These are phyloP conservation scores for Platerodrilus igneus DNA, from an alignment of 2,888 invertebrate genomes.

Conservation along the genomic window DNA sequence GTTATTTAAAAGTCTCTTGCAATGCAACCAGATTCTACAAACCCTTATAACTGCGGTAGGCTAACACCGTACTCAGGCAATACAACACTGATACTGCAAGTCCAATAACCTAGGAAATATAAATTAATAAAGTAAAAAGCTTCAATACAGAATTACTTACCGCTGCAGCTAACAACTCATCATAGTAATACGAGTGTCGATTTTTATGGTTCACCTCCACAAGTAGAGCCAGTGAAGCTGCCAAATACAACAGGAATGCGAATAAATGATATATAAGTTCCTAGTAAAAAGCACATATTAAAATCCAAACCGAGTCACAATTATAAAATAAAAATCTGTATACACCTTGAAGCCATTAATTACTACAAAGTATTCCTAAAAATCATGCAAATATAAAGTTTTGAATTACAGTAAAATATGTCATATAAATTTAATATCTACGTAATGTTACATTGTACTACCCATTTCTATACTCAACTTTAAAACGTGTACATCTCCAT, in stretches of 20 bases:
- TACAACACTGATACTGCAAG: constrained; percentile 68
- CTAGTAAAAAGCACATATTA: constrained; percentile 49
- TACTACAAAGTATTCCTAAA: too few species aligned
- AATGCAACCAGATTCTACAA: too few species aligned
- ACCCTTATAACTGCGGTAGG: constrained; percentile 71
- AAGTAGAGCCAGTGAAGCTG: constrained; percentile 65
- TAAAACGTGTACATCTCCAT: too few species aligned
- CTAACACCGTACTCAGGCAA: constrained; percentile 71
- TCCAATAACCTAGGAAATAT: constrained; percentile 66
- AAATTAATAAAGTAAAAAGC: constrained; percentile 3
- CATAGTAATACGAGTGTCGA: constrained; percentile 49
- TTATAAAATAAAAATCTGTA: constrained; percentile 6
- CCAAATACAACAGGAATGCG: constrained; percentile 67
- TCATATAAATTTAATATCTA: too few species aligned
- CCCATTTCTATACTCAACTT: too few species aligned
- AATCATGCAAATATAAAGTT: too few species aligned
- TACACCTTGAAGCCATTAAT: too few species aligned
- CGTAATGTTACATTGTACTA: too few species aligned
- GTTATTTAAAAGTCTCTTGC: too few species aligned
- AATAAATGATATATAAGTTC: constrained; percentile 77
- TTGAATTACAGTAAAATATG: too few species aligned
- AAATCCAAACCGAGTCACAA: neutral
- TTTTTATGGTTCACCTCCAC: constrained; percentile 59
- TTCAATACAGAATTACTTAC: constrained; percentile 52
- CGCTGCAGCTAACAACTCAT: constrained; percentile 66